Evolutionary conservation across 2,888 invertebrate genomes (phyloP), one percentile per base, ranked within the genome.

Genomic region (Platycnemis pennipes): DNA sequence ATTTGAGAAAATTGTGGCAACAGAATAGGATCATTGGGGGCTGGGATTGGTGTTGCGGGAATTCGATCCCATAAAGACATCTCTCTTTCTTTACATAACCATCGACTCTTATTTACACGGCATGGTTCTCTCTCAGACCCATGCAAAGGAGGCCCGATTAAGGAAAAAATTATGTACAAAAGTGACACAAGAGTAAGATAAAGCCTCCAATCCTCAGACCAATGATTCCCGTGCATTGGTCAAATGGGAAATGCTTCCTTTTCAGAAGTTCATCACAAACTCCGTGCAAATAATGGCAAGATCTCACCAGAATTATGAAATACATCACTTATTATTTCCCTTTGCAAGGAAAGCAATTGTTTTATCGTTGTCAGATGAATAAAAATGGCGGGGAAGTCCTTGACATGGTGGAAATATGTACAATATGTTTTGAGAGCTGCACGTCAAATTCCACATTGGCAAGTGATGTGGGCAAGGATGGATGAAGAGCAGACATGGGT

Each of bases 121-220:
- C 91, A 91, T 91, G 44, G 69, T 13, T 63, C 56, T 22, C 63
- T 91, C 44, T 44, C 42, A 63, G 56, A 69, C 45, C 44, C 91
- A 91, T 44, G 63, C 63, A 69, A 91, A 11, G 42, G 91, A 91
- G 91, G 45, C 63, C 91, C 63, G 63, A 91, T n/a, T 63, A 26
- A 91, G 63, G 91, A 91, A 91, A 91, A 56, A 69, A 53, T 46
- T 91, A 91, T 91, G 63, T 91, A 91, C 91, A 91, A 91, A 91
- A 91, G 91, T 91, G 91, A 91, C 91, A 91, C 91, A 91, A 91
- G 56, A 91, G 91, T 63, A 91, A 91, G 91, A 91, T 77, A 77
- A n/a, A 77, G 37, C 77, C 37, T 37, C 42, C 91, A 44, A 63
- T 69, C 91, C 53, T 63, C 63, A n/a, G n/a, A n/a, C 31, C 45